Evolutionary conservation across 2,888 invertebrate genomes (phyloP).

Genomic region (Ganaspis brasiliensis): DNA sequence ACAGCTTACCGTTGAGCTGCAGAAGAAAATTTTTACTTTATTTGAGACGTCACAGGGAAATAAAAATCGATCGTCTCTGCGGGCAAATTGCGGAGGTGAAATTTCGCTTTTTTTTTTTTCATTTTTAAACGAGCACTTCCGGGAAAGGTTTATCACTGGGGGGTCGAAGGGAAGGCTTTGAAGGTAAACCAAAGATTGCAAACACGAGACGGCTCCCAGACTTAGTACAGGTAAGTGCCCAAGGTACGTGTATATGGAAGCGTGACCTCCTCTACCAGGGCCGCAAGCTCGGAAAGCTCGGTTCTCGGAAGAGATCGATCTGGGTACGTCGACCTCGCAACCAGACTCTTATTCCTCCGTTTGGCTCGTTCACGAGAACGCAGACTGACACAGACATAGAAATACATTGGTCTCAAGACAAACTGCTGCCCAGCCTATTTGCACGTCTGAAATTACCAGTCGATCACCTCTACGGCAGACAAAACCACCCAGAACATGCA

Average conservation of each 20-base stretch:
- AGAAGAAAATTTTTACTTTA: too few species aligned
- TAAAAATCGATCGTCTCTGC: slow-evolving; percentile 15
- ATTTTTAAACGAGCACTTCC: background rate
- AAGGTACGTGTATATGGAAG: slow-evolving; percentile 52
- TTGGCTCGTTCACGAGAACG: slow-evolving; percentile 49
- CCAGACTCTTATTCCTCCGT: slow-evolving; percentile 63
- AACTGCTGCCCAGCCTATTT: slow-evolving; percentile 14
- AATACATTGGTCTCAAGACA: slow-evolving; percentile 21
- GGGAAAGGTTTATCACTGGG: slow-evolving; percentile 18
- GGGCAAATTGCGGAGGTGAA: background rate
- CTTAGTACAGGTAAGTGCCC: slow-evolving; percentile 50
- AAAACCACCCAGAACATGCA: slow-evolving; percentile 16
- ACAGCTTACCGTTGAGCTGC: too few species aligned
- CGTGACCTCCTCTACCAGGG: slow-evolving; percentile 57
- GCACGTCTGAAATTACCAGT: slow-evolving; percentile 30
- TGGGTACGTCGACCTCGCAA: slow-evolving; percentile 73
- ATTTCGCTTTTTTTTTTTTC: background rate
- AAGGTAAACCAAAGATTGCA: slow-evolving; percentile 46
- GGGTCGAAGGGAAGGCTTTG: background rate
- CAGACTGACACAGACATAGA: slow-evolving; percentile 26
- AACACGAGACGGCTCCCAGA: slow-evolving; percentile 31
- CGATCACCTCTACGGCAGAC: background rate
- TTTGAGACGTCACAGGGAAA: background rate
- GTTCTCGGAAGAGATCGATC: slow-evolving; percentile 71
- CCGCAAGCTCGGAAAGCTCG: slow-evolving; percentile 59